Conservation (phyloP, 2,888 invertebrate species). For the Caenorhabditis sulstoni region DNA sequence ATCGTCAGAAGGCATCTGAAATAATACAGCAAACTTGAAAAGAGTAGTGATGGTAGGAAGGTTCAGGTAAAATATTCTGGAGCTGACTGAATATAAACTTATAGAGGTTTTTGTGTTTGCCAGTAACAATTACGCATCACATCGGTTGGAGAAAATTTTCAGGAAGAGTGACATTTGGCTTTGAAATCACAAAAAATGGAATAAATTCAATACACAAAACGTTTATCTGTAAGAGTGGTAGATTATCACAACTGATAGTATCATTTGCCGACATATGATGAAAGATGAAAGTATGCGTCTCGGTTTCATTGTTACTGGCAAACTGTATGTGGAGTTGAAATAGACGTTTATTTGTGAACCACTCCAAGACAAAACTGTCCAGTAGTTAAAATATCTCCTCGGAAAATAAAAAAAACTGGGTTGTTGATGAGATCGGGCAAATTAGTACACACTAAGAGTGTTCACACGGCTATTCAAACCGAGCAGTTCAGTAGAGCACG, state of each 20-base stretch:
- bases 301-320: no score
- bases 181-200: not conserved
- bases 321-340: not conserved
- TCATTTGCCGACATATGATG: constrained; percentile 58
- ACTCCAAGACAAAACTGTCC: no score
- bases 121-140: no score
- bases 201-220: not conserved
- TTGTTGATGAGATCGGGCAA: no score
- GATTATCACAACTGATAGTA: constrained; percentile 39
- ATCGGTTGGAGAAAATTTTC: no score
- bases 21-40: not conserved
- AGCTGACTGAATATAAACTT: no score
- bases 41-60: not conserved
- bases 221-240: not conserved
- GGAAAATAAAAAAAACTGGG: no score
- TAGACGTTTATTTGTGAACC: not conserved
- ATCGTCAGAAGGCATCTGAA: constrained; percentile 55
- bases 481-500: constrained; percentile 38
- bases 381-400: no score
- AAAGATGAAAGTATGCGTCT: constrained; percentile 33
- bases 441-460: not conserved
- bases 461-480: constrained; percentile 9
- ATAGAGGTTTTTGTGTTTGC: no score
- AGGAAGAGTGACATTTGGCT: no score
- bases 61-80: constrained; percentile 21